Conservation (phyloP, 2,797 vertebrate species). For the Pseudochirops corinnae region DNA sequence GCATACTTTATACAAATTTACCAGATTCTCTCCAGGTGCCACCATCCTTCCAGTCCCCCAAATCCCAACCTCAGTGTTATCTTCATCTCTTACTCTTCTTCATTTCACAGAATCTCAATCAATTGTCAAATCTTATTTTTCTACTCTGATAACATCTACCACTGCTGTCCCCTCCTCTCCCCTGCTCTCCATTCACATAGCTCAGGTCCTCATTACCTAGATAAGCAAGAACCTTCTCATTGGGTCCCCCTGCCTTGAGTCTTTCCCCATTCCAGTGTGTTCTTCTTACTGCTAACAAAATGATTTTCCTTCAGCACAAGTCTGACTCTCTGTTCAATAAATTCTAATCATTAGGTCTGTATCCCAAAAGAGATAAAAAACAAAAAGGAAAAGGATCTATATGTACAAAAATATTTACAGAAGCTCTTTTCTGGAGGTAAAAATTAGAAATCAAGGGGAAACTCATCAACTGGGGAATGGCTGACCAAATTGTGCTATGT, state of each 20-base stretch:
- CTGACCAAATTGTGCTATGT: too few species aligned
- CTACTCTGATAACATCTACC: background rate
- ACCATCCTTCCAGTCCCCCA: background rate
- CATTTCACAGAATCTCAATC: background rate
- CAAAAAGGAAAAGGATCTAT: too few species aligned
- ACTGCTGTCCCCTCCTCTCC: background rate
- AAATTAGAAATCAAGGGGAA: too few species aligned
- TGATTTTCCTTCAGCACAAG: background rate
- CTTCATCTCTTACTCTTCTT: background rate
- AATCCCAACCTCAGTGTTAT: background rate
- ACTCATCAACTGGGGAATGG: too few species aligned
- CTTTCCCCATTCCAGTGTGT: background rate
- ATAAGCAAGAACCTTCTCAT: background rate
- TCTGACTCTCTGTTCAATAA: background rate
- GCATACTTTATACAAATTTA: background rate
- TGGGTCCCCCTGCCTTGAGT: background rate
- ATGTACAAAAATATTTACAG: too few species aligned
- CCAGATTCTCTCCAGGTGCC: background rate
- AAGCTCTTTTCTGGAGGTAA: too few species aligned
- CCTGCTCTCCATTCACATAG: background rate
- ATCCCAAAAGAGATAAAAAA: too few species aligned
- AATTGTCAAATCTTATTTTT: background rate
- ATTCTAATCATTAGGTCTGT: background rate
- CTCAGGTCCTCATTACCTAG: background rate
- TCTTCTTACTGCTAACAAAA: background rate